A percentile compares a stretch with the other conserved stretches of the same genome.
Conservation (phyloP, 2,888 invertebrate species). For the Camponotus fellah region DNA sequence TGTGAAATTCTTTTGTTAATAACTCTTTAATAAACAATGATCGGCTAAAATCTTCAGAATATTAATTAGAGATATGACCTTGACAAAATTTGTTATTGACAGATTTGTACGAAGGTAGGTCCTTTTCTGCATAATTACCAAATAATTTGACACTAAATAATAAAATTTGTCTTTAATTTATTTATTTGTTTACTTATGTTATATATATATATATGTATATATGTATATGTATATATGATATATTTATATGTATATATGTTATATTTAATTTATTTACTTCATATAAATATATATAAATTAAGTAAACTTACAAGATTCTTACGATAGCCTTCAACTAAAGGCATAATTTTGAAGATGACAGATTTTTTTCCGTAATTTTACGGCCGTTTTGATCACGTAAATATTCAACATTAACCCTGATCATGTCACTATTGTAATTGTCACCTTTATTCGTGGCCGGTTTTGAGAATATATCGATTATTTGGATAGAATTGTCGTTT, state of each 20-base stretch:
- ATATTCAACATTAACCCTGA: slow-evolving; percentile 69
- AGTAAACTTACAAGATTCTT: slow-evolving; percentile 79
- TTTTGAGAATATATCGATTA: slow-evolving; percentile 76
- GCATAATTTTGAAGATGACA: slow-evolving; percentile 82
- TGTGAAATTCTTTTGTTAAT: no score
- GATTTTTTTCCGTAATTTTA: slow-evolving; percentile 72
- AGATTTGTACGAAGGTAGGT: no score
- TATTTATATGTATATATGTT: not conserved
- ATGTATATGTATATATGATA: no score
- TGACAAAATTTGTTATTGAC: no score
- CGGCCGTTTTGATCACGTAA: slow-evolving; percentile 60
- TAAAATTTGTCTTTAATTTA: not conserved
- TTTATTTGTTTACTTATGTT: no score
- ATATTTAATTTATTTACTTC: not conserved
- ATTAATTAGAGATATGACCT: no score
- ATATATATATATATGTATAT: no score
- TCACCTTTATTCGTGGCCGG: slow-evolving; percentile 83
- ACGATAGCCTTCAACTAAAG: slow-evolving; percentile 84
- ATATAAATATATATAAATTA: not conserved
- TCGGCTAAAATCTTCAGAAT: no score
- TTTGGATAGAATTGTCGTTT: slow-evolving; percentile 76
- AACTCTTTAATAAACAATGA: no score
- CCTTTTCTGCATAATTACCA: no score
- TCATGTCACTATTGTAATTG: slow-evolving; percentile 77
- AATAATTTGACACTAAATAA: not conserved